phyloP scores from a whole-genome alignment of 2,888 invertebrate species.

The Spisula solida region DNA sequence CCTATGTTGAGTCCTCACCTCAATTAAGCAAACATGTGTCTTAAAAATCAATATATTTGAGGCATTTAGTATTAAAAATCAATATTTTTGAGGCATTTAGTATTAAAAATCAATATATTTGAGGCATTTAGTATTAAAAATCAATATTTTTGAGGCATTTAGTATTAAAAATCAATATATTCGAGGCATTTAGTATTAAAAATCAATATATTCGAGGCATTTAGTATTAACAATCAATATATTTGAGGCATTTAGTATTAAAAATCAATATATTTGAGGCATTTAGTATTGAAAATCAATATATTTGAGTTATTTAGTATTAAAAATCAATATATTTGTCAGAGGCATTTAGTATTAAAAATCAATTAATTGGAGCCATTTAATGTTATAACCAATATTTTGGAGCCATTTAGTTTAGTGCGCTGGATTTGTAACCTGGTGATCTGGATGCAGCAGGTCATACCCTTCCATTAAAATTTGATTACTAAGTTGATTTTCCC shows the following conservation, averaged over 20 bases:
- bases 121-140: neutral
- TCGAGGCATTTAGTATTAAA: neutral
- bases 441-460: too few species aligned
- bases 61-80: neutral
- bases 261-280: neutral
- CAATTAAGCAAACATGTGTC: neutral
- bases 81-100: neutral
- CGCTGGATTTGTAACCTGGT: neutral
- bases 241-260: neutral
- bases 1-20: neutral
- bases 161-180: neutral
- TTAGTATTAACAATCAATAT: neutral
- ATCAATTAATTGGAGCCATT: too few species aligned
- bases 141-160: neutral
- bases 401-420: neutral
- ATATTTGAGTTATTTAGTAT: neutral
- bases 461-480: too few species aligned
- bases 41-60: neutral
- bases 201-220: neutral
- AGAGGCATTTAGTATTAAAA: too few species aligned
- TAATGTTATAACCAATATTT: too few species aligned
- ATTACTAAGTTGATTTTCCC: too few species aligned
- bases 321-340: neutral
- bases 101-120: neutral
- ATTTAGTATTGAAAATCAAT: neutral